Evolutionary conservation across 2,113 vertebrate genomes (phyloP), one percentile per base, ranked within the genome.

Genomic region (Abramis brama): DNA sequence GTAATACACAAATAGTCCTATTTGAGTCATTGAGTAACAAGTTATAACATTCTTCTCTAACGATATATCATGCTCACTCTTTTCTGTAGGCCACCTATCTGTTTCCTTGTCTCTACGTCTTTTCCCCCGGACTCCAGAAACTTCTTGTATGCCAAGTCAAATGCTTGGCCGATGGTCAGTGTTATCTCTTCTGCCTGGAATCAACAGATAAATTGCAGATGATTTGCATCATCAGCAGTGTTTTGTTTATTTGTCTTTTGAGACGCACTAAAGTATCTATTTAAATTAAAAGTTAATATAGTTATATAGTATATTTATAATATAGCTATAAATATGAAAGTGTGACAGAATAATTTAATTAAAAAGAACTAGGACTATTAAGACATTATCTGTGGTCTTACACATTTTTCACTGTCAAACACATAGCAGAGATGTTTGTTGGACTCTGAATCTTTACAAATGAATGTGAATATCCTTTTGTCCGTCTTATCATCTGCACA

Each of bases 381-480:
- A 43, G 64, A 50, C 25, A 70, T 30, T 64, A 8, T 17, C 9
- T 23, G 45, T 60, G 93, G 15, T 45, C 98, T 96, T 98, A 99
- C 98, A 96, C 98, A 99, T 95, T 99, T 99, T 84, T 99, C 98
- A 87, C 98, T 99, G 96, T 99, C 98, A 94, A 99, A 99, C 85
- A 99, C 98, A 47, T 96, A 99, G 93, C 98, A 99, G 89, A 99
- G 96, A 85, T 99, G 98, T 91, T 99, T 99, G 91, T 98, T 98
- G 73, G 97, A 98, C 86, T 99, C 98, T 0, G 97, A 97, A 93
- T 99, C 97, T 94, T 99, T 99, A 95, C 98, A 99, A 94, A 99
- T 99, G 91, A 99, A 99, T 47, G 98, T 99, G 86, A 99, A 99
- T 95, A 99, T 99, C 90, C 97, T 96, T 93, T 99, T 99, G 93